Evolutionary conservation across 2,113 vertebrate genomes (phyloP).

Genomic region (Percina caprodes): DNA sequence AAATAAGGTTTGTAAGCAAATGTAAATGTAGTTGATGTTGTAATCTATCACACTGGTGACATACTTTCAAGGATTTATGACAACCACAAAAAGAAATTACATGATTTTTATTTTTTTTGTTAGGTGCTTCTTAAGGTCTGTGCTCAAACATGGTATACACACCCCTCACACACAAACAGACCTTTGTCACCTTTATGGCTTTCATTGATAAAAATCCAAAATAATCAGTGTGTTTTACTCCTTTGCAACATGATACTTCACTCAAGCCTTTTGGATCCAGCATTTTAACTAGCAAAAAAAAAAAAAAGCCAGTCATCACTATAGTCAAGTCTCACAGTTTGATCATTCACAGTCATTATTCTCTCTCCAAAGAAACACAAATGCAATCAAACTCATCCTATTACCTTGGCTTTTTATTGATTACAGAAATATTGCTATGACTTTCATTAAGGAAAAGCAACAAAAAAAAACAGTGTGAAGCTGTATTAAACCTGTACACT

Average conservation of each 20-base stretch:
- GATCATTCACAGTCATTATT: slow-evolving; percentile 68
- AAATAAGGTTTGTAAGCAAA: neutral
- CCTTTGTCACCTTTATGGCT: slow-evolving; percentile 66
- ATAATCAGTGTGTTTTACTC: slow-evolving; percentile 58
- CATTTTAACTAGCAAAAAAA: slow-evolving; percentile 59
- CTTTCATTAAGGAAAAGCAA: slow-evolving; percentile 68
- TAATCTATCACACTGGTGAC: neutral
- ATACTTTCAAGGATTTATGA: slow-evolving; percentile 27
- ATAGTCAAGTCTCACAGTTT: slow-evolving; percentile 72
- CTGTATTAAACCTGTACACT: slow-evolving; percentile 80
- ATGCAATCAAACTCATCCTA: slow-evolving; percentile 51
- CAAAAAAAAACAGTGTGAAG: slow-evolving; percentile 68
- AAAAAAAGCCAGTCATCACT: slow-evolving; percentile 30
- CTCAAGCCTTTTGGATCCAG: slow-evolving; percentile 59
- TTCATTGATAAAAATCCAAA: slow-evolving; percentile 67
- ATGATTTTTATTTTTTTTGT: slow-evolving; percentile 43
- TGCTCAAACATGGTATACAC: slow-evolving; percentile 43
- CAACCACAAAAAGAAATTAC: slow-evolving; percentile 35
- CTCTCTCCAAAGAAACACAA: slow-evolving; percentile 50
- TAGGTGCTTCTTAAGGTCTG: slow-evolving; percentile 61
- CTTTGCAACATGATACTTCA: slow-evolving; percentile 46
- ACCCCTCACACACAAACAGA: slow-evolving; percentile 46
- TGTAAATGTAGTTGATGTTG: neutral
- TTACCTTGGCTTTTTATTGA: slow-evolving; percentile 74
- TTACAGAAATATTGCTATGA: slow-evolving; percentile 83